Evolutionary conservation across 2,888 invertebrate species (phyloP), one percentile per base, ranked within the genome.

Genomic region (Pelosia muscerda): DNA sequence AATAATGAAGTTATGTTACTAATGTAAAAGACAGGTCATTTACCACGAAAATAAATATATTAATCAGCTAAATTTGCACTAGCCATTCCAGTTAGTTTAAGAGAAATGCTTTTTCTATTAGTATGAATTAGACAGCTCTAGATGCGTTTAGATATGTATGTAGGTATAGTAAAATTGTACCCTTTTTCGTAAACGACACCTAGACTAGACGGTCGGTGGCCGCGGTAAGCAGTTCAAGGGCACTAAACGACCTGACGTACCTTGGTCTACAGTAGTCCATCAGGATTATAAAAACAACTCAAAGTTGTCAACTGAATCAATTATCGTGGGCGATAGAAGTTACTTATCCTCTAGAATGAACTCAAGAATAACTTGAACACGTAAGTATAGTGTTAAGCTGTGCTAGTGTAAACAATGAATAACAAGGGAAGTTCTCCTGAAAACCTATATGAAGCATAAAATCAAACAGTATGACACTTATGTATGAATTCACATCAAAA

Each of bases 191-290:
- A 70, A 69, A 72, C 66, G 66, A 57, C 57, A 63, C 34, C 63
- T 66, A 66, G 55, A 66, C 77, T 73, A 82, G 83, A 81, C 81
- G 78, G 82, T 81, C 81, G 75, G 53, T 75, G 83, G 28, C 83
- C 82, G 75, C 68, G 64, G 75, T 75, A 83, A 77, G 56, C 66
- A 72, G 72, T 83, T 78, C 70, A 80, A 84, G 83, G 83, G 58
- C 77, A 73, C 26, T 58, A 34, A 49, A 49, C 67, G 76, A 69
- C 71, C 71, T 66, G 49, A 25, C 63, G 28, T 19, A 59, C 31
- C 19, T n/a, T 64, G 62, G 13, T 22, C 22, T 57, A 9, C 25
- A 57, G 26, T n/a, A 31, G 19, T 19, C 15, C 31, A 31, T 26
- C 53, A 19, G 11, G 10, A 31, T 49, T 28, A 28, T 23, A 64